Evolutionary conservation across 2,113 vertebrate genomes (phyloP).

Genomic region (Mobula birostris): DNA sequence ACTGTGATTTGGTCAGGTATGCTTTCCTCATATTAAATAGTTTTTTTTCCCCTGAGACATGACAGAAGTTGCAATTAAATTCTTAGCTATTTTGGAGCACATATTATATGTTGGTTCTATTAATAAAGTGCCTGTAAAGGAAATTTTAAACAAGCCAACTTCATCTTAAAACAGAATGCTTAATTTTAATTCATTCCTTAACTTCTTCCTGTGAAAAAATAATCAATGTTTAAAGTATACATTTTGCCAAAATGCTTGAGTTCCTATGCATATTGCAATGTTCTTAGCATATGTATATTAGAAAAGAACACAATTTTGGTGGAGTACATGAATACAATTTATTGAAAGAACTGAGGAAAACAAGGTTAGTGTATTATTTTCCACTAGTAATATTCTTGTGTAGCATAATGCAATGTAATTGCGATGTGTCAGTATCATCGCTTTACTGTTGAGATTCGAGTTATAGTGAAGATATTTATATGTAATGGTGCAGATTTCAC

Average conservation of each 20-base stretch:
- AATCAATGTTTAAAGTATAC: background rate
- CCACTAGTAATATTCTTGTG: background rate
- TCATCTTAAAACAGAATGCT: background rate
- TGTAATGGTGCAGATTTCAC: constrained; percentile 1
- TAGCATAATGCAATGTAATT: background rate
- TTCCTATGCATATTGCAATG: background rate
- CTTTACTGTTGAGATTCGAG: background rate
- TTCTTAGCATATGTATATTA: background rate
- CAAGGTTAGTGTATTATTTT: background rate
- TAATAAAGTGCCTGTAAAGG: background rate
- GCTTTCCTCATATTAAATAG: background rate
- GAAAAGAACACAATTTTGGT: background rate
- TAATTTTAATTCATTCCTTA: background rate
- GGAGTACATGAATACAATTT: background rate
- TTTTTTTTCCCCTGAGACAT: background rate
- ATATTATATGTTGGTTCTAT: background rate
- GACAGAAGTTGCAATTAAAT: background rate
- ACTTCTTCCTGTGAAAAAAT: background rate
- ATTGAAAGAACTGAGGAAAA: background rate
- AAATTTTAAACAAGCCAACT: background rate
- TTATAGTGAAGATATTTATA: background rate
- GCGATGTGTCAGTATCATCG: background rate
- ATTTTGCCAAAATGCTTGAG: background rate
- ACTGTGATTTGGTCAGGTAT: background rate
- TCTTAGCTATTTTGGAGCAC: background rate